Base-by-base conservation (phyloP, 2,113 vertebrate genomes). In the Tachuris rubrigastra region DNA sequence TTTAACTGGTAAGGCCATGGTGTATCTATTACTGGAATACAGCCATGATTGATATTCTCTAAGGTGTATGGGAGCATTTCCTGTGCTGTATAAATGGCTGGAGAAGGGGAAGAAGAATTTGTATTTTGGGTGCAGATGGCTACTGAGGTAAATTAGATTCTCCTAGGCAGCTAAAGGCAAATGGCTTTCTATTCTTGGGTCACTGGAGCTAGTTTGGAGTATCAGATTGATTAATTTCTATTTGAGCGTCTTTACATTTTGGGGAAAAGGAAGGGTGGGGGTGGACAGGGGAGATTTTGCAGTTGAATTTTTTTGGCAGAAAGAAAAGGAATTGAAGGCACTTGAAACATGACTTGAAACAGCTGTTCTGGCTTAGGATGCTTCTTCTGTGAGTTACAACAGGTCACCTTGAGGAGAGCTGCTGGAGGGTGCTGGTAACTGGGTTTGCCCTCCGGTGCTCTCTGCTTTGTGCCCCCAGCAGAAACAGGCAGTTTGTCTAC, bases 341-440 rank as follows among this genome's bases (percentile, higher is more conserved):
- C 6, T 63, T 67, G 30, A 58, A 82, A 72, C 20, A 63, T 0
- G 0, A 14, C 25, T 5, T 11, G 28, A 78, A 53, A 19, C 2
- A 21, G 19, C 14, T 33, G 7, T 39, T 85, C n/a, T 63, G 25
- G 20, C 20, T 67, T 39, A 42, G 39, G 13, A 8, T 59, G 6
- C 23, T 82, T 21, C 12, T 65, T 31, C 24, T 31, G 5, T 6
- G 47, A 59, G 31, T 47, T 72, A 9, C 37, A 72, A 5, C 27
- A 44, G 31, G n/a, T 65, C n/a, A 30, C 30, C 25, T 24, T 37
- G 79, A 77, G 41, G 41, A 35, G 25, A 52, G 24, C 13, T 46
- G 58, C 8, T 24, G 44, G 12, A 30, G 20, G 8, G 10, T 5
- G 17, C 21, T 89, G 27, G 35, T 66, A 28, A 21, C 21, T 49